Base-by-base conservation (phyloP, 2,113 vertebrate genomes). In the Globicephala melas region DNA sequence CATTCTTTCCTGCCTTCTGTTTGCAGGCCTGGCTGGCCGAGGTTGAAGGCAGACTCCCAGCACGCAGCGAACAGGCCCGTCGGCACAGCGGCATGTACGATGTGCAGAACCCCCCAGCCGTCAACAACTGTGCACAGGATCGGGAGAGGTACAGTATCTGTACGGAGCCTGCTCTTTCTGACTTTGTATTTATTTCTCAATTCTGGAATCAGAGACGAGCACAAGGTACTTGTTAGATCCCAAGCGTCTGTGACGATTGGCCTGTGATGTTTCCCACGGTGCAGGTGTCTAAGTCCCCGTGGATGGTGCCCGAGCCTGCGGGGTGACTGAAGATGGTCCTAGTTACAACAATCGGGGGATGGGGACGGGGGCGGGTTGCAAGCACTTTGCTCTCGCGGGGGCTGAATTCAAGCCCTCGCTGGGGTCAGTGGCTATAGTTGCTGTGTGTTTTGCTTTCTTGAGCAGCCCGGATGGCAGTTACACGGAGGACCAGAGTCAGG, bases 381-480 rank as follows among this genome's bases (percentile, higher is more conserved):
- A 23, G 26, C 3, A 1, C 53, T 3, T n/a, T 2, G 11, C 65
- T 8, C 31, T 11, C 11, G 0, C 3, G 0, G 53, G 25, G 31
- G 53, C 44, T n/a, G 18, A 1, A 1, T 3, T 1, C 0, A 6
- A 3, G 20, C 10, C 81, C 74, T 68, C 8, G 0, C 62, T 0
- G 76, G 84, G 91, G 70, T 85, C 93, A 36, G 97, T 98, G 8
- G 99, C 99, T 99, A 99, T 99, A 99, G 99, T 99, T 98, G 98
- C 98, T 94, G 92, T 97, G 94, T 98, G 96, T 96, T 96, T 99
- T 98, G 97, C 98, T 99, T 97, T 99, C 99, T 99, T 99, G 99
- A 99, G 99, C 99, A 99, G 99, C 99, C 99, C 99, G 13, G 99
- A 99, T 99, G 99, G 99, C 98, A 99, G 99, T 99, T 99, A 99